phyloP scores from a whole-genome alignment of 2,888 invertebrate species.

The Stenodera caucasica region DNA sequence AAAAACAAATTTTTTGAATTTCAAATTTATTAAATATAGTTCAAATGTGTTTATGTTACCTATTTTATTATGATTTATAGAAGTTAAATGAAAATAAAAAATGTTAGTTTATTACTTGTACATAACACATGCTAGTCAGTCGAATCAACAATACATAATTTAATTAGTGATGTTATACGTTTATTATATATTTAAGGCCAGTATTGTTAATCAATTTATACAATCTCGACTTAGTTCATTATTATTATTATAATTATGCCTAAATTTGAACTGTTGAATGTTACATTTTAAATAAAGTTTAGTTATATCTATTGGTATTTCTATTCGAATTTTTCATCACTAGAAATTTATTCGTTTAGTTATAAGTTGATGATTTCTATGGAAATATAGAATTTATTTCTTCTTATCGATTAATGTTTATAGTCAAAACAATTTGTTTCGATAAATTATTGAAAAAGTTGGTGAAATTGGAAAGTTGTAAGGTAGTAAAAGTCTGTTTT shows the following conservation, averaged over 20 bases:
- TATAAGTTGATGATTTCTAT: not conserved
- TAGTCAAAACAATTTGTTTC: too few relatives aligned
- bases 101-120: too few relatives aligned
- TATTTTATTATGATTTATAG: not conserved
- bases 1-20: not conserved
- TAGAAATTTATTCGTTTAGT: not conserved
- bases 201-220: slow-evolving; percentile 23
- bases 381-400: not conserved
- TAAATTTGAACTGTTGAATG: slow-evolving; percentile 15
- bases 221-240: not conserved
- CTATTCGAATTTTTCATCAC: not conserved
- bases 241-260: slow-evolving; percentile 20
- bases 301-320: not conserved
- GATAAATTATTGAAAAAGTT: too few relatives aligned
- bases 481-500: too few relatives aligned
- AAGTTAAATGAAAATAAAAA: not conserved
- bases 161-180: slow-evolving; percentile 15
- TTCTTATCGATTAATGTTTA: too few relatives aligned
- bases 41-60: slow-evolving; percentile 1
- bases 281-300: slow-evolving; percentile 16
- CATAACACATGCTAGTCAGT: slow-evolving; percentile 19
- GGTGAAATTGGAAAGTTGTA: not conserved
- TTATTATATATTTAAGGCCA: slow-evolving; percentile 20
- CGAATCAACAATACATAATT: slow-evolving; percentile 15
- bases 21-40: not conserved